These are phyloP conservation scores for Ursus arctos DNA, from an alignment of 2,113 vertebrate genomes.

Conservation along the genomic window DNA sequence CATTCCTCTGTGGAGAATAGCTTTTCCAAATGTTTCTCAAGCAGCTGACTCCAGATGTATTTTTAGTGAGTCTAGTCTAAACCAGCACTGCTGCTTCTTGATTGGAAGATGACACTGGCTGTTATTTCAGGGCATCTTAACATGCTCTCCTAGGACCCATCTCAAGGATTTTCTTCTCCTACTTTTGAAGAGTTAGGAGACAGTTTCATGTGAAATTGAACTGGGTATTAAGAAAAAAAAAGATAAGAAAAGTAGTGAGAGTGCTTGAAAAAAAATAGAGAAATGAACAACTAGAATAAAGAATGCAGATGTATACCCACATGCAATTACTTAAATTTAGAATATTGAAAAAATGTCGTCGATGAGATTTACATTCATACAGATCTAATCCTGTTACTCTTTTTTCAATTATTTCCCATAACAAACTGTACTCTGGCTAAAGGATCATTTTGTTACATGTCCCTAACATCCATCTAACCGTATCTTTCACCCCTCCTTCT, in stretches of 20 bases:
- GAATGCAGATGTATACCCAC: neutral
- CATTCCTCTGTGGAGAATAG: neutral
- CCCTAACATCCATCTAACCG: neutral
- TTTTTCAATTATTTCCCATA: neutral
- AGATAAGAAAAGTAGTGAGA: neutral
- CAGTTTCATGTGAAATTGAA: neutral
- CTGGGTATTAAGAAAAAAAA: neutral
- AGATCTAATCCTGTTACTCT: neutral
- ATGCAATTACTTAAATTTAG: neutral
- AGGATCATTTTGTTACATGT: neutral
- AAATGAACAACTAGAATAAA: neutral
- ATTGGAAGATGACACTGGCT: neutral
- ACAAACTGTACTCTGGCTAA: neutral
- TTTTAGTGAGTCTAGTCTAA: neutral
- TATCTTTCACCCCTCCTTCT: neutral
- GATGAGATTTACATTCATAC: neutral
- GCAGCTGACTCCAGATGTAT: neutral
- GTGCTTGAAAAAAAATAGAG: neutral
- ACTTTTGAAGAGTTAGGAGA: neutral
- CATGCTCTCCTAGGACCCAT: neutral
- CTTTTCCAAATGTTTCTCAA: conserved; percentile 47
- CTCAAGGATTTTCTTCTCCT: conserved; percentile 32
- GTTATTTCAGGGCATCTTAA: neutral
- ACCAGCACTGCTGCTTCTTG: neutral
- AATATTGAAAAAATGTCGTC: neutral